Evolutionary conservation across 2,888 invertebrate species (phyloP).

Genomic region (Epinotia nisella): DNA sequence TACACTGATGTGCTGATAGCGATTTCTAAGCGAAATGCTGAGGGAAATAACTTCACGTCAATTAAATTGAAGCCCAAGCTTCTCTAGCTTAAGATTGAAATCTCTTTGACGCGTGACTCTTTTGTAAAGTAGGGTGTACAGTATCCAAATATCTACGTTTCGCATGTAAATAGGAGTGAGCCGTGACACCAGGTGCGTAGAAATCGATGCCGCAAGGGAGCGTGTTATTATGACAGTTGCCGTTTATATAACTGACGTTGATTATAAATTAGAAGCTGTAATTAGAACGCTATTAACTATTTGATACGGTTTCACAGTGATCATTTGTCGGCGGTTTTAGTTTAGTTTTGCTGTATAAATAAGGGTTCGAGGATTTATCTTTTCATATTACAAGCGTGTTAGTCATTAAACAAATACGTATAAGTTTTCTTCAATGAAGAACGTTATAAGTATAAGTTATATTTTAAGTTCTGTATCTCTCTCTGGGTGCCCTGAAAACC

Average conservation of each 20-base stretch:
- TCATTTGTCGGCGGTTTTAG: constrained; percentile 18
- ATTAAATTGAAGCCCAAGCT: constrained; percentile 55
- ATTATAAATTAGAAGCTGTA: constrained; percentile 35
- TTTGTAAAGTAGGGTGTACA: constrained; percentile 67
- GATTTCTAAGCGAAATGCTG: constrained; percentile 68
- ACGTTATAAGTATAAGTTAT: no score
- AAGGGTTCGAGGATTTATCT: no score
- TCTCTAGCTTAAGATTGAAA: constrained; percentile 53
- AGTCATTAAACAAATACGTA: neutral
- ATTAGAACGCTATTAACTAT: constrained; percentile 39
- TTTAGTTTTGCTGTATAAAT: constrained; percentile 6
- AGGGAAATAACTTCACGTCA: constrained; percentile 56
- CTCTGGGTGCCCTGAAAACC: no score
- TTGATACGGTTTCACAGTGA: constrained; percentile 17
- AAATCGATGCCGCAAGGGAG: constrained; percentile 77
- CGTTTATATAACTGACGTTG: constrained; percentile 69
- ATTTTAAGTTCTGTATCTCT: no score
- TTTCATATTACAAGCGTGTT: neutral
- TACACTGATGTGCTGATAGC: constrained; percentile 75
- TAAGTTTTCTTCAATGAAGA: neutral
- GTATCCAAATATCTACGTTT: constrained; percentile 81
- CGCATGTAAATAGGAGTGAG: constrained; percentile 82
- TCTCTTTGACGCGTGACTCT: constrained; percentile 51
- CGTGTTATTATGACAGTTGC: constrained; percentile 81
- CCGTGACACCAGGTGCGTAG: constrained; percentile 80